Conservation (phyloP, 2,888 invertebrate species). For the Caradrina kadenii region DNA sequence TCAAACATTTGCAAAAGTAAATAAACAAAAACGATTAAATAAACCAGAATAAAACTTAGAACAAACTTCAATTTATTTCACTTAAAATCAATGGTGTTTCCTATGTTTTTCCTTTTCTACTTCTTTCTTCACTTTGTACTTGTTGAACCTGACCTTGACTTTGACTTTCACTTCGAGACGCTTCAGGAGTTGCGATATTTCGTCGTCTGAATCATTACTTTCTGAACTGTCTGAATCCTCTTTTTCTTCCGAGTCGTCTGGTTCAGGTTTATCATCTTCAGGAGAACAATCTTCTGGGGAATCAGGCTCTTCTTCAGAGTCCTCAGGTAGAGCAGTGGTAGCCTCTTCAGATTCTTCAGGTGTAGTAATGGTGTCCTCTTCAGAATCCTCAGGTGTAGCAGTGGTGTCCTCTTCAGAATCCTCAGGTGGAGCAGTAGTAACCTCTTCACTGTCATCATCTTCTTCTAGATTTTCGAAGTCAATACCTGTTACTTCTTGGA, state of each 20-base stretch:
- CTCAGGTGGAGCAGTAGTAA: slow-evolving; percentile 48
- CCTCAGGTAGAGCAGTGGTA: slow-evolving; percentile 9
- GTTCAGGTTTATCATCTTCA: slow-evolving; percentile 24
- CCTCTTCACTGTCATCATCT: slow-evolving; percentile 58
- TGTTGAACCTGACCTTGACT: slow-evolving; percentile 81
- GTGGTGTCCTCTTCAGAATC: neutral
- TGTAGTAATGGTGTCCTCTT: slow-evolving; percentile 32
- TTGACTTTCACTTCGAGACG: slow-evolving; percentile 82
- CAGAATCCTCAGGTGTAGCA: slow-evolving; percentile 40
- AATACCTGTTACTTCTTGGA: slow-evolving; percentile 75
- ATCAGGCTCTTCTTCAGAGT: slow-evolving; percentile 50
- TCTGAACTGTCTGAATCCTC: slow-evolving; percentile 66
- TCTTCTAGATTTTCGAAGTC: slow-evolving; percentile 80
- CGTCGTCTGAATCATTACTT: slow-evolving; percentile 70
- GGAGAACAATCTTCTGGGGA: slow-evolving; percentile 16
- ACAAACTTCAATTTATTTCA: neutral
- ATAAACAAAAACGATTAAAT: slow-evolving; percentile 19
- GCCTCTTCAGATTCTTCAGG: slow-evolving; percentile 52
- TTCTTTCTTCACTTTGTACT: slow-evolving; percentile 72
- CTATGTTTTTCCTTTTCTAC: slow-evolving; percentile 50
- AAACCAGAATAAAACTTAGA: neutral
- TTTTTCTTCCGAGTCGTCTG: slow-evolving; percentile 59
- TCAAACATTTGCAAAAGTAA: slow-evolving; percentile 26
- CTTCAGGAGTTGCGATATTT: slow-evolving; percentile 78
- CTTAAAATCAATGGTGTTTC: slow-evolving; percentile 39